Evolutionary conservation across 2,888 invertebrate genomes (phyloP).

Genomic region (Toxonevra muliebris): DNA sequence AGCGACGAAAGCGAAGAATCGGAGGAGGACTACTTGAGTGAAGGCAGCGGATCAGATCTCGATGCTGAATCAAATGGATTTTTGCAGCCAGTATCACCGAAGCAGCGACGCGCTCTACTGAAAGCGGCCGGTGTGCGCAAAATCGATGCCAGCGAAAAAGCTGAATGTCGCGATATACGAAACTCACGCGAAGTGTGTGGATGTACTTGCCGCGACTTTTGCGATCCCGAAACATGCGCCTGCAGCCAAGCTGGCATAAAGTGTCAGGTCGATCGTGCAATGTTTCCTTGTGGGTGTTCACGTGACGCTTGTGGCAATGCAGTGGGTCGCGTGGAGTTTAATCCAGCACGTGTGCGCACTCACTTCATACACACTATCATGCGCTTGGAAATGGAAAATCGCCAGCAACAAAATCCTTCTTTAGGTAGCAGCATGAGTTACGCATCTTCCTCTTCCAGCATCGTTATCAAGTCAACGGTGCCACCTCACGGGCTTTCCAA

Average conservation of each 20-base stretch:
- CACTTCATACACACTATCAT: constrained; percentile 97
- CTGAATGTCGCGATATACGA: constrained; percentile 91
- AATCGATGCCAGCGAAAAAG: constrained; percentile 92
- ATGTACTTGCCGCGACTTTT: constrained; percentile 90
- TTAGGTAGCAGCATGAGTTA: constrained; percentile 30
- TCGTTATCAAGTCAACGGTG: constrained; percentile 37
- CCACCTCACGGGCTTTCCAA: constrained; percentile 36
- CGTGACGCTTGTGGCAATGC: constrained; percentile 93
- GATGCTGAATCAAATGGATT: constrained; percentile 92
- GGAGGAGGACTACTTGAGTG: constrained; percentile 76
- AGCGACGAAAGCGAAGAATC: constrained; percentile 87
- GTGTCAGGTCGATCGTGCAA: constrained; percentile 95
- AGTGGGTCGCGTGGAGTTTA: constrained; percentile 94
- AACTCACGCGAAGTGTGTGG: constrained; percentile 93
- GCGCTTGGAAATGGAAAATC: constrained; percentile 87
- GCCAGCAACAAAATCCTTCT: constrained; percentile 64
- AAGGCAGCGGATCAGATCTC: constrained; percentile 81
- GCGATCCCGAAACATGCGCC: constrained; percentile 94
- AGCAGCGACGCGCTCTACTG: constrained; percentile 86
- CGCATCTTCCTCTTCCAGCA: constrained; percentile 5
- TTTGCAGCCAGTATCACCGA: constrained; percentile 89
- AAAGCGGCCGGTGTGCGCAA: constrained; percentile 93
- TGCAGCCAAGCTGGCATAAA: constrained; percentile 96
- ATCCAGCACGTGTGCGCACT: constrained; percentile 92
- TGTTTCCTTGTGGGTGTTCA: constrained; percentile 96